Base-by-base conservation (phyloP, 2,888 invertebrate genomes). In the Ceriagrion tenellum region DNA sequence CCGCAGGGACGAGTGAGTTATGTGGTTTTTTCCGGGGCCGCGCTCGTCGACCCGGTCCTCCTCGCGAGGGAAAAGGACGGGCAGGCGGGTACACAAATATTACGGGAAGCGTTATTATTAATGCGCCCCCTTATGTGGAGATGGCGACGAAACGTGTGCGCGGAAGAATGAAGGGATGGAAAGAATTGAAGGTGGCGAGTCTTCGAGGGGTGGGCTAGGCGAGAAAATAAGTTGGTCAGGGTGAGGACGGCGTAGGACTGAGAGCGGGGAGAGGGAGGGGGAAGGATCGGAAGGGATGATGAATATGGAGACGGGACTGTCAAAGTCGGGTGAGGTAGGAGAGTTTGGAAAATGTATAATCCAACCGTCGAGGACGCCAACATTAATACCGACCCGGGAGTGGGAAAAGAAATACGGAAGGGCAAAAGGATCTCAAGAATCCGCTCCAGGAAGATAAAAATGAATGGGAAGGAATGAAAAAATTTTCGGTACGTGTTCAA, bases 91-190 rank as follows among this genome's bases (percentile, higher is more conserved):
- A 81, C 81, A 81, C 81, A 81, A 81, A 81, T 81, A 81, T 81
- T 81, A 81, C 81, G 26, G 35, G 20, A 16, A 20, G 35, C 81
- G 81, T 81, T 81, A 81, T 81, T 81, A 81, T 81, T 81, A 81
- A 81, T 81, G 81, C 81, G 81, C 16, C 35, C 81, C 35, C 35
- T 81, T 81, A 81, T 81, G 81, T n/a, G 81, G 81, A 81, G 81
- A 26, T 6, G 26, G 69, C 23, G 69, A 69, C 23, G 69, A 69
- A n/a, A 35, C 81, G 81, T 8, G 81, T 35, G 81, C 30, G 81
- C 35, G 81, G n/a, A 69, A n/a, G 69, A 81, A 81, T 23, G 16
- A 81, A 10, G 26, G 18, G 35, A 35, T 13, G 69, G n/a, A 69
- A 23, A 10, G 69, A 12, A 59, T 20, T 16, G 20, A 59, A 59